Conservation (phyloP, 2,797 vertebrate species). For the Molossus alvarezi region DNA sequence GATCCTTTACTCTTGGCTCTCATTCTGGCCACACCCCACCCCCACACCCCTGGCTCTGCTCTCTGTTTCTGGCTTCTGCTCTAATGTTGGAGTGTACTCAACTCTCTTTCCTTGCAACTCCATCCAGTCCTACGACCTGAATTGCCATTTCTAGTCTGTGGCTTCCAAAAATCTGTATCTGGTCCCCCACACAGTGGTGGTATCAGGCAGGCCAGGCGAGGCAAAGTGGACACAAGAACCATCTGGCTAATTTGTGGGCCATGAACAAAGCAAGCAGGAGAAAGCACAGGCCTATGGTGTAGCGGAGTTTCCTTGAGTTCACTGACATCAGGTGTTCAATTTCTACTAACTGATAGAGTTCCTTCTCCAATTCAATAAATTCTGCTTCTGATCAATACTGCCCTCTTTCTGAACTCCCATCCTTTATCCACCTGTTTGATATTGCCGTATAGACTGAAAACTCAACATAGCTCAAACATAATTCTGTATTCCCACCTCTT, state of each 20-base stretch:
- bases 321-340: not conserved
- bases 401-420: not conserved
- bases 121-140: not conserved
- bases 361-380: not conserved
- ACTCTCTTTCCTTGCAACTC: not conserved
- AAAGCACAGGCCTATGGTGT: not conserved
- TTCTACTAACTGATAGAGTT: not conserved
- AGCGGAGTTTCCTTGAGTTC: not conserved
- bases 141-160: not conserved
- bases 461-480: not conserved
- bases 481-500: rapidly evolving
- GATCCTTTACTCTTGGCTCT: rapidly evolving
- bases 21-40: rapidly evolving
- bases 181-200: not conserved
- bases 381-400: not conserved
- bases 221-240: not conserved
- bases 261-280: not conserved
- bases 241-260: not conserved
- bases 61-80: not conserved
- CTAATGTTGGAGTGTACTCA: too few relatives aligned
- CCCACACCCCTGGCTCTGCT: not conserved
- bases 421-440: not conserved
- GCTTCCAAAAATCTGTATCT: not conserved
- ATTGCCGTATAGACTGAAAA: not conserved
- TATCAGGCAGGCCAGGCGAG: not conserved